Conservation (phyloP, 2,888 invertebrate genomes). For the Acanthosepion lycidas region DNA sequence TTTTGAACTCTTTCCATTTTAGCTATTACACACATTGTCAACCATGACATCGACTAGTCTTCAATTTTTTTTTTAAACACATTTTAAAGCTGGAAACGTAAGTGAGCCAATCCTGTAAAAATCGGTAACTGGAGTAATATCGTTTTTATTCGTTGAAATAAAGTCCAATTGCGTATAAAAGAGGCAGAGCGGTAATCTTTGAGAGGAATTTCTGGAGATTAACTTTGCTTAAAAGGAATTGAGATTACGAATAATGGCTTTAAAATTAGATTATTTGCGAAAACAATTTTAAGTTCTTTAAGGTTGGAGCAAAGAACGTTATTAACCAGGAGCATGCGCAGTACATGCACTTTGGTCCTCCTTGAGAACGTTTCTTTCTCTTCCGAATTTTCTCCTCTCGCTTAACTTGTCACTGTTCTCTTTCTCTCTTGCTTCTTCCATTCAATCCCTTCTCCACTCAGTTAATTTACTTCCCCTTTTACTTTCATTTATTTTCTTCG, state of each 20-base stretch:
- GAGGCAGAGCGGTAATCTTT: neutral
- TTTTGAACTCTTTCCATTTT: no score
- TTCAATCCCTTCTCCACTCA: neutral
- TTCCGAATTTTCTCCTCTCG: neutral
- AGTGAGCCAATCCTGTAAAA: neutral
- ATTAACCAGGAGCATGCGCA: neutral
- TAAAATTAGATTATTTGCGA: constrained; percentile 33
- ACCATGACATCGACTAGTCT: neutral
- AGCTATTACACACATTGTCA: neutral
- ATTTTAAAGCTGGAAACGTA: neutral
- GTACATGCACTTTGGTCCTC: neutral
- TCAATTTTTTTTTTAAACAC: neutral
- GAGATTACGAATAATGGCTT: constrained; percentile 33
- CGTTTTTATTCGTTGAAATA: constrained; percentile 21
- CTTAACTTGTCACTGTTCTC: neutral
- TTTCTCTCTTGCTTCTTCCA: neutral
- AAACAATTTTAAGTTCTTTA: constrained; percentile 22
- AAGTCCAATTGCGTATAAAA: neutral
- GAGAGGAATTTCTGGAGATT: neutral
- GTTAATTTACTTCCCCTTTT: neutral
- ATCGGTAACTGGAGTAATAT: constrained; percentile 1
- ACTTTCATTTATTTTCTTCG: neutral
- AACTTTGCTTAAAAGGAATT: neutral
- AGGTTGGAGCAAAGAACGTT: neutral
- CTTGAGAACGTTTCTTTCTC: neutral